phyloP scores from a whole-genome alignment of 2,888 invertebrate genomes.

The Adelphocoris suturalis region DNA sequence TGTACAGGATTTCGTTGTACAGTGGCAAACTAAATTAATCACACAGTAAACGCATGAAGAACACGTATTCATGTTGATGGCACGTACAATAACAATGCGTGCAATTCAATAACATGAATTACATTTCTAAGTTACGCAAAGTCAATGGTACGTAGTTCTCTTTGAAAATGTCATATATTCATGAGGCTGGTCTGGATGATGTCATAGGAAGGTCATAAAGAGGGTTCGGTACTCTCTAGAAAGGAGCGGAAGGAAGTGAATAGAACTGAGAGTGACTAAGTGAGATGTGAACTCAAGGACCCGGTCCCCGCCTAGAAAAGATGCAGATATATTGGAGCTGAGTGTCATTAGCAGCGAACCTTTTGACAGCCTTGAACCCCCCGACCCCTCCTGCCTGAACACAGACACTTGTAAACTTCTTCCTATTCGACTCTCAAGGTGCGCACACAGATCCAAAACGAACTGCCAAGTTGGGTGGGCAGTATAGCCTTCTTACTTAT shows the following conservation, averaged over 20 bases:
- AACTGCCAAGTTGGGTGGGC: no score
- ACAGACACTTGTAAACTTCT: background rate
- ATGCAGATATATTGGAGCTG: conserved; percentile 8
- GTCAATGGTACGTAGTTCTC: no score
- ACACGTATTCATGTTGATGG: no score
- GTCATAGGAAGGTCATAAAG: conserved; percentile 29
- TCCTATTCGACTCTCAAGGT: background rate
- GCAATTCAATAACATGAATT: no score
- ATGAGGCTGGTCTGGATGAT: background rate
- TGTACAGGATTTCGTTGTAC: no score
- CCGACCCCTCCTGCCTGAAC: background rate
- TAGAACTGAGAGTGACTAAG: conserved; percentile 9
- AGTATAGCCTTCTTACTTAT: background rate
- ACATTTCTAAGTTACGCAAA: no score
- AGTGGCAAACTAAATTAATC: no score
- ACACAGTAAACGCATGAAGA: no score
- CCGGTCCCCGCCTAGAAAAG: conserved; percentile 31
- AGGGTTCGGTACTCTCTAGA: conserved; percentile 46
- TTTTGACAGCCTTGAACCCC: conserved; percentile 41
- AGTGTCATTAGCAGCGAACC: conserved; percentile 10
- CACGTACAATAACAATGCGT: no score
- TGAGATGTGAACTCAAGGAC: conserved; percentile 48
- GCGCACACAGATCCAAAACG: no score
- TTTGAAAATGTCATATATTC: background rate
- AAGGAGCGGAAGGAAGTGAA: conserved; percentile 45